Evolutionary conservation across 2,113 vertebrate genomes (phyloP), one percentile per base, ranked within the genome.

Genomic region (Bos javanicus): DNA sequence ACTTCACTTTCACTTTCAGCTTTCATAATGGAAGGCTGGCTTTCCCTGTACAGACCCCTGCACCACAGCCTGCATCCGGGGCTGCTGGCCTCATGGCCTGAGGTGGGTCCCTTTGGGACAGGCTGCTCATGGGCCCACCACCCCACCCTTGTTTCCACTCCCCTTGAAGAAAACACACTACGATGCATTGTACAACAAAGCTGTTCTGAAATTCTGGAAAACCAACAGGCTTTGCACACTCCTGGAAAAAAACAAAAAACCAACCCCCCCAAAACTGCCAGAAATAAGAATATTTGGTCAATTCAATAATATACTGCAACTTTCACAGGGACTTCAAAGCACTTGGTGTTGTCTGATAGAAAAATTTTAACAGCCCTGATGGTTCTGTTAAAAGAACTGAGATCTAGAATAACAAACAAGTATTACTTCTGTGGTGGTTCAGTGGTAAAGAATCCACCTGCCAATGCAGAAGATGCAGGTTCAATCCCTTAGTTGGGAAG

Each of bases 1-100:
- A 39, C 19, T 74, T 74, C 67, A 74, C 67, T 71, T 71, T 71
- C 67, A 39, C 67, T 39, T 74, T 74, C n/a, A 25, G 36, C 50
- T n/a, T 87, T 83, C 39, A 30, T 16, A 81, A 60, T 19, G 36
- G 33, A 39, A 96, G 67, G 11, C 48, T 91, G 52, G 33, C 26
- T 91, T 93, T 87, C 57, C 59, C n/a, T 7, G 36, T 7, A 52
- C 0, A 33, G 30, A 39, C 43, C 67, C 50, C 30, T 50, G 81
- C 26, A 14, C 64, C 48, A 1, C 5, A 1, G 23, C 10, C 0
- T 8, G 50, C 12, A 17, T 71, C 64, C 3, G 0, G 9, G 36
- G 8, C 60, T 25, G 30, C 92, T 10, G 9, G 13, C 5, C 71
- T 19, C 7, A 4, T 2, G 1, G 0, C 43, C 16, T 28, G 2